Evolutionary conservation across 2,113 vertebrate genomes (phyloP).

Genomic region (Hippocampus guttulatus): DNA sequence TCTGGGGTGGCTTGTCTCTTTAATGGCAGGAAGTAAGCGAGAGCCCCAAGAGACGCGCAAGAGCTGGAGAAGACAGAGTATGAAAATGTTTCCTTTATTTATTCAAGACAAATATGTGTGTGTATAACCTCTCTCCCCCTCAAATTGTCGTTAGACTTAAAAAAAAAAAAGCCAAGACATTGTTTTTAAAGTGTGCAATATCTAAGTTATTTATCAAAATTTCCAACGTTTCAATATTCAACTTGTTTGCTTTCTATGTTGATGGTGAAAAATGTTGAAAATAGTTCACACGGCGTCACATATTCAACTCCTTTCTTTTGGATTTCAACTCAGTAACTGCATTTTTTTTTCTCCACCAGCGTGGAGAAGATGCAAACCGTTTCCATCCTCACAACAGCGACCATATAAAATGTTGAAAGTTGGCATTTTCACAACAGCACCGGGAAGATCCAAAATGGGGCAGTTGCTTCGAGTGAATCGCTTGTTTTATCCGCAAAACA

Average conservation of each 20-base stretch:
- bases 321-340: too few species aligned
- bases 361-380: too few species aligned
- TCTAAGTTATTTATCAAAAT: neutral
- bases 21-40: slow-evolving; percentile 70
- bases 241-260: neutral
- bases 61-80: slow-evolving; percentile 36
- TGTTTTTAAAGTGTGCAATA: neutral
- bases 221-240: neutral
- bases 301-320: too few species aligned
- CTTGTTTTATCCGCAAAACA: slow-evolving; percentile 28
- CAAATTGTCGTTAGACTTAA: too few species aligned
- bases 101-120: slow-evolving; percentile 29
- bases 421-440: neutral
- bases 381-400: too few species aligned
- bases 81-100: slow-evolving; percentile 52
- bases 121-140: slow-evolving; percentile 5
- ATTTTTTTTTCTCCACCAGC: too few species aligned
- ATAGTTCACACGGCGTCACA: too few species aligned
- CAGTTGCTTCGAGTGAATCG: slow-evolving; percentile 19
- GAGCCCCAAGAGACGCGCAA: slow-evolving; percentile 39
- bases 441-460: neutral
- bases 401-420: neutral
- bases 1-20: slow-evolving; percentile 62
- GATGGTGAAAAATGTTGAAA: too few species aligned
- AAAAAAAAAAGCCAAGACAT: neutral